phyloP scores from a whole-genome alignment of 2,113 vertebrate genomes.

The Ageneiosus marmoratus region DNA sequence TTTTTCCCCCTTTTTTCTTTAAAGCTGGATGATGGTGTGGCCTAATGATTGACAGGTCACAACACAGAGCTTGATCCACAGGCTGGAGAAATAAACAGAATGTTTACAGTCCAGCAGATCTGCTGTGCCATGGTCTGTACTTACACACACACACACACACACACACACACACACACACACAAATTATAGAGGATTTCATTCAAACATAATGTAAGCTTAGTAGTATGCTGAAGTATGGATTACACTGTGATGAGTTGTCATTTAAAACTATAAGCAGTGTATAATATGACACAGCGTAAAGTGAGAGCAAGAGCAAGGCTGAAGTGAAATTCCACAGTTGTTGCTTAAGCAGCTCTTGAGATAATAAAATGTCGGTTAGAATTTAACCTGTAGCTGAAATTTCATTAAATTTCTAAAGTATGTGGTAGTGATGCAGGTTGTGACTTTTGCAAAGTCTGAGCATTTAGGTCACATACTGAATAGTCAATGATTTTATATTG shows the following conservation, averaged over 20 bases:
- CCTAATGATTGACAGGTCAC: constrained; percentile 45
- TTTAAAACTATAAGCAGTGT: no score
- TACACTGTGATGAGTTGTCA: background rate
- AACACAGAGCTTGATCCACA: constrained; percentile 49
- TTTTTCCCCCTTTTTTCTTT: background rate
- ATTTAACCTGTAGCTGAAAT: no score
- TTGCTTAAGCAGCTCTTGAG: no score
- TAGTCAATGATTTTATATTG: no score
- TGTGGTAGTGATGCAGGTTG: no score
- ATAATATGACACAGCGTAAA: no score
- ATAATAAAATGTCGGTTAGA: no score
- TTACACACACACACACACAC: constrained; percentile 42
- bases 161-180: constrained; percentile 25
- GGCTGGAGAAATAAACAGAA: constrained; percentile 57
- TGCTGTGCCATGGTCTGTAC: background rate
- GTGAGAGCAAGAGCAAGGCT: no score
- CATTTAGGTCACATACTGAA: no score
- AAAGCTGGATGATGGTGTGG: constrained; percentile 30
- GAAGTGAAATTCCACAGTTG: no score
- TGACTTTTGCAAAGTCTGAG: no score
- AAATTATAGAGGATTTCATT: background rate
- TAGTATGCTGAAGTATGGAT: background rate
- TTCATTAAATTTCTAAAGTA: no score
- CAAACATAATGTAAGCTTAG: background rate
- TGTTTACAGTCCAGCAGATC: constrained; percentile 48